Percentiles rank a stretch among this genome's conserved stretches.
These are phyloP conservation scores for Stigmatopora nigra DNA, from an alignment of 2,113 vertebrate genomes.

Conservation along the genomic window DNA sequence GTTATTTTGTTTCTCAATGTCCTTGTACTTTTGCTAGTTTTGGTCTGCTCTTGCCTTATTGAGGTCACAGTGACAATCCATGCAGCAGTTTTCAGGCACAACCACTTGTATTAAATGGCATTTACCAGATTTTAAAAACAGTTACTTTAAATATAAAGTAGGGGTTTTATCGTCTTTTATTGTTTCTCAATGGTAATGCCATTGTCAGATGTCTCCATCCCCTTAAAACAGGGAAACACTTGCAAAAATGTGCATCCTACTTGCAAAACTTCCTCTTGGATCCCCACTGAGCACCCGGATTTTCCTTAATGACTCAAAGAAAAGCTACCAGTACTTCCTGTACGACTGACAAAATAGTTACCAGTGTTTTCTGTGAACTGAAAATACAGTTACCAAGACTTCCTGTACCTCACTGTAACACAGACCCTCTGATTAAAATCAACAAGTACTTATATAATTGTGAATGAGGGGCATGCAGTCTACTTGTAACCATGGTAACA, in stretches of 20 bases:
- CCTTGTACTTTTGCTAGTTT: background rate
- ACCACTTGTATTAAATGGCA: background rate
- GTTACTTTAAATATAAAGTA: background rate
- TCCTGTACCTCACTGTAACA: no score
- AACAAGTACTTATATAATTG: no score
- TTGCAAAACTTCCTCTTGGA: no score
- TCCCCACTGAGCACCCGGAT: no score
- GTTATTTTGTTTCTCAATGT: background rate
- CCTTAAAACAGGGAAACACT: background rate
- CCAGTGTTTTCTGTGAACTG: no score
- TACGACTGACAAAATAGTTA: no score
- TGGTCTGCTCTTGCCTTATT: background rate
- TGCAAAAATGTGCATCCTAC: background rate
- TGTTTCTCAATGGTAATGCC: background rate
- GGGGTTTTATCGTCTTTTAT: background rate
- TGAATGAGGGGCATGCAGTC: no score
- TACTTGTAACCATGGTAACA: no score
- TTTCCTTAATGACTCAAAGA: no score
- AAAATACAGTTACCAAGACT: no score
- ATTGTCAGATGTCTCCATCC: background rate
- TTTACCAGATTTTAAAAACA: background rate
- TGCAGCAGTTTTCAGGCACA: background rate
- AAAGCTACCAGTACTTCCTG: no score
- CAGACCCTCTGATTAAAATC: no score
- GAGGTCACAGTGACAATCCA: background rate